Percentiles rank a stretch among this genome's conserved stretches.
These are phyloP conservation scores for Neotoma lepida DNA, from an alignment of 2,113 vertebrate species.

Conservation along the genomic window DNA sequence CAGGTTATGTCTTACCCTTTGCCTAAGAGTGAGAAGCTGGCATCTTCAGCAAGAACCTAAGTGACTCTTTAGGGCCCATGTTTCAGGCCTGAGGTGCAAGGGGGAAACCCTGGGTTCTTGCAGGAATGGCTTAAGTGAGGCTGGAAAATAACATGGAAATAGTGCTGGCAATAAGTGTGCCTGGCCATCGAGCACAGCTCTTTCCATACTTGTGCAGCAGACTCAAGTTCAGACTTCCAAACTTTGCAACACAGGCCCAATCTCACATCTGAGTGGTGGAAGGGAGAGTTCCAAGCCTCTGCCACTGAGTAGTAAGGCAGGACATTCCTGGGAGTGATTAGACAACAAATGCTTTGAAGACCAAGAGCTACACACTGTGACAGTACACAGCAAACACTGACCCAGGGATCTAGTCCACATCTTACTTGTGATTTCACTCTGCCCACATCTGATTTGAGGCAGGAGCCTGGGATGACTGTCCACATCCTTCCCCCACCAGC, in stretches of 20 bases:
- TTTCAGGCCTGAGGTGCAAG: not conserved
- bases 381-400: rapidly evolving
- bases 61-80: not conserved
- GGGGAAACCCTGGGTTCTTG: not conserved
- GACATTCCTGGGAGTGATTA: no score
- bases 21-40: not conserved
- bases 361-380: not conserved
- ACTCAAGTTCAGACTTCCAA: not conserved
- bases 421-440: not conserved
- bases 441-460: no score
- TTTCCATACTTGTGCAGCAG: not conserved
- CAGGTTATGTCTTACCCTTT: not conserved
- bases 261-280: no score
- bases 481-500: not conserved
- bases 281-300: not conserved
- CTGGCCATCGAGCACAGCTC: rapidly evolving
- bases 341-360: not conserved
- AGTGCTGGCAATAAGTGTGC: no score
- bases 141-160: not conserved
- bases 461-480: not conserved
- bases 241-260: not conserved
- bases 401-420: not conserved
- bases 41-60: not conserved
- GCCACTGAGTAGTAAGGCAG: not conserved
- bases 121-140: not conserved